phyloP scores from a whole-genome alignment of 2,797 vertebrate genomes.

The Mormyrus proboscirostris region DNA sequence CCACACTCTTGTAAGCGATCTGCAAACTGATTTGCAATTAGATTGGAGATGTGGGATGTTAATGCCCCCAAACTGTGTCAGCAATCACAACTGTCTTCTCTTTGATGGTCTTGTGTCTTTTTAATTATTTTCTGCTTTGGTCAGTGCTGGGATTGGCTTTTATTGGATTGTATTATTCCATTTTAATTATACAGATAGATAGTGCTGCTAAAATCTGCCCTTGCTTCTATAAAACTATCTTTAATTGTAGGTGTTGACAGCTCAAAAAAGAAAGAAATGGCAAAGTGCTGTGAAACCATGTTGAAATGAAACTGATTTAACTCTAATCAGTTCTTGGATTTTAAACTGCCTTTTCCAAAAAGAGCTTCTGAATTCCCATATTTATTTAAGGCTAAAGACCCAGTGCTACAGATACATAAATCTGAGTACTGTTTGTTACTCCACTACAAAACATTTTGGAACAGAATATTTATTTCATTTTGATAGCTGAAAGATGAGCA shows the following conservation, averaged over 20 bases:
- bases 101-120: background rate
- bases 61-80: background rate
- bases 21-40: background rate
- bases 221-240: background rate
- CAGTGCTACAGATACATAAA: background rate
- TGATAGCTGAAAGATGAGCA: background rate
- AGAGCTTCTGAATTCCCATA: background rate
- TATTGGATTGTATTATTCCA: background rate
- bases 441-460: background rate
- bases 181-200: background rate
- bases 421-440: background rate
- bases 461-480: background rate
- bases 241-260: background rate
- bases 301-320: background rate
- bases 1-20: background rate
- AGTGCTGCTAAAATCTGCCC: background rate
- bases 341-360: background rate
- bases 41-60: background rate
- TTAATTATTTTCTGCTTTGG: background rate
- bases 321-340: background rate
- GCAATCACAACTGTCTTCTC: background rate
- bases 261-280: background rate
- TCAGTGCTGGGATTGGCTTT: background rate
- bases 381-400: background rate
- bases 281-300: background rate